A percentile compares a stretch with the other conserved stretches of the same genome.
These are phyloP conservation scores for Poeciliopsis turrubarensis DNA, from an alignment of 2,113 vertebrate species.

Conservation along the genomic window DNA sequence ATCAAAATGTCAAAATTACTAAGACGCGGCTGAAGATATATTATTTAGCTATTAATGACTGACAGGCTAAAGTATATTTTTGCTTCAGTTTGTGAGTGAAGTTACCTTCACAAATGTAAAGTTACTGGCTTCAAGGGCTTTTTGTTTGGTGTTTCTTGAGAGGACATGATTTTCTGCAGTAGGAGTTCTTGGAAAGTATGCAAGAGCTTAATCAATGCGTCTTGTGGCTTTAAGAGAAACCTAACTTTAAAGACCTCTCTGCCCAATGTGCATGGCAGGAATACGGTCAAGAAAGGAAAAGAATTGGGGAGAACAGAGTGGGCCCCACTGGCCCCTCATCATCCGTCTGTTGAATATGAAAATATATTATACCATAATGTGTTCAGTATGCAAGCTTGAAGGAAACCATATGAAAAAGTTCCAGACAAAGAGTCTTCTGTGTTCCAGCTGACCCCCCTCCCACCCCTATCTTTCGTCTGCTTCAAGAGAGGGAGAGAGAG, in stretches of 20 bases:
- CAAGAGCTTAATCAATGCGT: slow-evolving; percentile 16
- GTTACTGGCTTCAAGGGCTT: neutral
- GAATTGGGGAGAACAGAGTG: slow-evolving; percentile 6
- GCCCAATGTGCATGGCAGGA: slow-evolving; percentile 47
- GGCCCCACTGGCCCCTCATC: slow-evolving; percentile 54
- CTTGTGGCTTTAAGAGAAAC: slow-evolving; percentile 29
- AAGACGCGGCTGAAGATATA: neutral
- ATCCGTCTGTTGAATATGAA: slow-evolving; percentile 74
- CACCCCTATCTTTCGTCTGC: slow-evolving; percentile 72
- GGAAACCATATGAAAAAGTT: slow-evolving; percentile 83
- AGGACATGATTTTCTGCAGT: slow-evolving; percentile 31
- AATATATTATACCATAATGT: slow-evolving; percentile 84
- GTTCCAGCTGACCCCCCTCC: slow-evolving; percentile 79
- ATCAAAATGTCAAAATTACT: neutral
- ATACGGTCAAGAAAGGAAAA: slow-evolving; percentile 50
- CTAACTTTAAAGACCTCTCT: slow-evolving; percentile 25
- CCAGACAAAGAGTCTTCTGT: slow-evolving; percentile 84
- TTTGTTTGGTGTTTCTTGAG: neutral
- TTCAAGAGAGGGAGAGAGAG: slow-evolving; percentile 43
- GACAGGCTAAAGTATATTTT: neutral
- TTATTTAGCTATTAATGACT: neutral
- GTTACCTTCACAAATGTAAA: neutral
- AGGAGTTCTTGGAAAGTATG: slow-evolving; percentile 34
- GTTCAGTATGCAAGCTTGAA: slow-evolving; percentile 85
- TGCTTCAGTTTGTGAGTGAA: neutral